phyloP scores from a whole-genome alignment of 1,140 invertebrate species.

The Cecropterus lyciades region DNA sequence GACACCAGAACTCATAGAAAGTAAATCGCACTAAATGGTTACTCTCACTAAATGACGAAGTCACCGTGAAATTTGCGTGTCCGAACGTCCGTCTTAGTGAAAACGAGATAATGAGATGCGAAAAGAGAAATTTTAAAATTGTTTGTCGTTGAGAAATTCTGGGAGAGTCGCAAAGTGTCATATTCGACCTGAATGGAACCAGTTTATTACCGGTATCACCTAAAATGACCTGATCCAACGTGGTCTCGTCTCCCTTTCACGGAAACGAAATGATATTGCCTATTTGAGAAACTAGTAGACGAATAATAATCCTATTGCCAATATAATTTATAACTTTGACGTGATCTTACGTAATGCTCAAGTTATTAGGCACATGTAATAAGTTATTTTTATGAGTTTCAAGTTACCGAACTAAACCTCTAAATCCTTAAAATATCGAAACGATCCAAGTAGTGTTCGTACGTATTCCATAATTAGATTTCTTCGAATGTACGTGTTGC shows the following conservation, averaged over 20 bases:
- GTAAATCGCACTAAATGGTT: constrained; percentile 67
- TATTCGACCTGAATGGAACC: constrained; percentile 75
- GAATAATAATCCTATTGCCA: not conserved
- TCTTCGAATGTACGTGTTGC: constrained; percentile 62
- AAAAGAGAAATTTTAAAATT: constrained; percentile 83
- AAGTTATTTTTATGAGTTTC: constrained; percentile 18
- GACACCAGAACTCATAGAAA: constrained; percentile 59
- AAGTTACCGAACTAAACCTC: constrained; percentile 3
- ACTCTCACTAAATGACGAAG: constrained; percentile 78
- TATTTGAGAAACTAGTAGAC: constrained; percentile 17
- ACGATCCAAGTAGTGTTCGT: constrained; percentile 12
- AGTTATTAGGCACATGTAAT: constrained; percentile 1
- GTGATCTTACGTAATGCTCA: constrained; percentile 9
- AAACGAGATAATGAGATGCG: constrained; percentile 80
- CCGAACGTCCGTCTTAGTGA: constrained; percentile 68
- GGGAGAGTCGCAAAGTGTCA: constrained; percentile 72
- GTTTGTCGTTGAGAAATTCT: constrained; percentile 78
- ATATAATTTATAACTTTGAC: constrained; percentile 1
- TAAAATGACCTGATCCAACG: constrained; percentile 42
- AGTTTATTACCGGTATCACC: constrained; percentile 61
- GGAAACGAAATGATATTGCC: constrained; percentile 45
- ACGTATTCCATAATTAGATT: constrained; percentile 65
- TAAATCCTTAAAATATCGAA: constrained; percentile 1
- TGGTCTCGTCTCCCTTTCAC: constrained; percentile 52
- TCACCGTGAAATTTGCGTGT: constrained; percentile 67